phyloP scores from a whole-genome alignment of 1,140 invertebrate species.

The Drosophila malerkotliana region DNA sequence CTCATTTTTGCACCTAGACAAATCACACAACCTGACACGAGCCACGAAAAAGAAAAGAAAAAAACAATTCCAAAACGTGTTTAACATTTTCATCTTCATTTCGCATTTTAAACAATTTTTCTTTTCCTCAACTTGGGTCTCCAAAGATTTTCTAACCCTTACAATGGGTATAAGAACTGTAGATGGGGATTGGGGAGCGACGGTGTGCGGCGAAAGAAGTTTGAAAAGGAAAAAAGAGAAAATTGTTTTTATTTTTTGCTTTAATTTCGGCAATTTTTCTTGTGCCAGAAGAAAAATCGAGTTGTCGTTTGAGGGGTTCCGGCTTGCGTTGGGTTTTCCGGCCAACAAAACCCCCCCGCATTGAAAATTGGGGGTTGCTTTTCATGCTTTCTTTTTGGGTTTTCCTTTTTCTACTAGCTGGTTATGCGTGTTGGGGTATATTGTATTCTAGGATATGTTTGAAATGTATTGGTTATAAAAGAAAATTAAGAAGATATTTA shows the following conservation, averaged over 20 bases:
- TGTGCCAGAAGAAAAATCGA: constrained; percentile 78
- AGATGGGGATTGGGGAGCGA: not conserved
- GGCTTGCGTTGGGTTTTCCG: constrained; percentile 47
- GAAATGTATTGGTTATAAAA: not conserved
- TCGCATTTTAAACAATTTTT: constrained; percentile 76
- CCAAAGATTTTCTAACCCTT: constrained; percentile 67
- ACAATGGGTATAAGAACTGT: constrained; percentile 4
- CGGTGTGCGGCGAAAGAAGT: constrained; percentile 21
- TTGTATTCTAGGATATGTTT: not conserved
- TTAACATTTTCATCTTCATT: constrained; percentile 72
- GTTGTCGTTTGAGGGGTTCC: constrained; percentile 69
- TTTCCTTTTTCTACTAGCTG: constrained; percentile 22
- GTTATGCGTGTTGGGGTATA: constrained; percentile 4
- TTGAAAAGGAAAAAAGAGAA: constrained; percentile 47
- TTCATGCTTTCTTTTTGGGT: constrained; percentile 40
- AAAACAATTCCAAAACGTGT: constrained; percentile 68
- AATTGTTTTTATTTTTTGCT: constrained; percentile 81
- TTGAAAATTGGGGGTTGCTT: constrained; percentile 69
- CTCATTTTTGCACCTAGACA: constrained; percentile 55
- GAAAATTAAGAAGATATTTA: not conserved
- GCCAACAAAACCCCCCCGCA: constrained; percentile 28
- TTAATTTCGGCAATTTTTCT: constrained; percentile 82
- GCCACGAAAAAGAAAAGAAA: constrained; percentile 20
- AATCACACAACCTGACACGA: constrained; percentile 62
- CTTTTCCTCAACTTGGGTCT: constrained; percentile 62